phyloP scores from a whole-genome alignment of 2,113 vertebrate species.

The Psilopogon haemacephalus region DNA sequence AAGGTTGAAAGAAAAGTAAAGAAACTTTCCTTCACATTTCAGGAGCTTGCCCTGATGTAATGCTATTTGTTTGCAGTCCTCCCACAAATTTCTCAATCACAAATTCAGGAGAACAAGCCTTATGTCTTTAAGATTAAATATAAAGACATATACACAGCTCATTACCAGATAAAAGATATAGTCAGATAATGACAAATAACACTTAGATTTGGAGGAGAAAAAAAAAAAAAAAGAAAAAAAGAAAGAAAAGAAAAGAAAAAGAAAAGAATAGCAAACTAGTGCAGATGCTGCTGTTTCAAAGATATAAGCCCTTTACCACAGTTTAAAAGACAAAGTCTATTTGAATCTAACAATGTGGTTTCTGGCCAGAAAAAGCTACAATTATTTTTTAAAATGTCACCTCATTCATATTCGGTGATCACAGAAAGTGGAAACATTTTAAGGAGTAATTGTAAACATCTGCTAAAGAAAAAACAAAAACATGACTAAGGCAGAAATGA shows the following conservation, averaged over 20 bases:
- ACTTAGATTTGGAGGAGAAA: neutral
- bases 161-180: conserved; percentile 41
- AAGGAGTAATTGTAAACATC: conserved; percentile 65
- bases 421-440: conserved; percentile 66
- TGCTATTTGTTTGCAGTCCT: conserved; percentile 14
- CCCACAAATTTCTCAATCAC: neutral
- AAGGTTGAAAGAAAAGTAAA: neutral
- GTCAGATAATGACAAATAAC: conserved; percentile 23
- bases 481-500: conserved; percentile 51
- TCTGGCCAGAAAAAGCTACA: conserved; percentile 52
- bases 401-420: conserved; percentile 60
- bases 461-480: conserved; percentile 19
- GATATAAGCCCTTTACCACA: conserved; percentile 28
- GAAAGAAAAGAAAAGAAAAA: no score
- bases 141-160: conserved; percentile 18
- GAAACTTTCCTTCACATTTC: neutral
- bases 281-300: conserved; percentile 15
- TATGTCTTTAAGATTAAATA: neutral
- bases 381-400: conserved; percentile 65
- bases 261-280: neutral
- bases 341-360: conserved; percentile 28
- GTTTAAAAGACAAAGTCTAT: conserved; percentile 48
- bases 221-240: neutral
- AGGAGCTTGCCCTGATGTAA: neutral
- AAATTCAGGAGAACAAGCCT: neutral